Conservation (phyloP, 2,797 vertebrate species). For the Sebastes vulpes region DNA sequence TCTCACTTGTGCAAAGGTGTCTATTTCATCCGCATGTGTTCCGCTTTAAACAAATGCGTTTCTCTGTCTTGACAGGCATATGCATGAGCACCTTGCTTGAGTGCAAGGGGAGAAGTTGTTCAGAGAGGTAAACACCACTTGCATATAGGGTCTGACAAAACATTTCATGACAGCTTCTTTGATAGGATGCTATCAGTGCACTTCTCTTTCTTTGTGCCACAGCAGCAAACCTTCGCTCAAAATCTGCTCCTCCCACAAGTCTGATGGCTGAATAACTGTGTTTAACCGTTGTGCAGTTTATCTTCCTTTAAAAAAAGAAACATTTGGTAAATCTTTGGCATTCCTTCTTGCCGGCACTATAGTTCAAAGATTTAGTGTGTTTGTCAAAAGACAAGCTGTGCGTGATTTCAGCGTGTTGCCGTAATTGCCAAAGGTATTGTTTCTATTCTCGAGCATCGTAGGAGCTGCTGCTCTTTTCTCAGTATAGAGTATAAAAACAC, state of each 20-base stretch:
- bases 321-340: constrained; percentile 1
- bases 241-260: background rate
- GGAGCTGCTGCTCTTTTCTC: constrained; percentile 28
- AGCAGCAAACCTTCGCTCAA: background rate
- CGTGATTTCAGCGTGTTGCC: background rate
- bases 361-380: constrained; percentile 12
- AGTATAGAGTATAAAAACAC: constrained; percentile 6
- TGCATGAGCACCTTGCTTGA: constrained; percentile 3
- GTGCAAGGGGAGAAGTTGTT: background rate
- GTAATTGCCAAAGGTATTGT: constrained; percentile 18
- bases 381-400: constrained; percentile 20
- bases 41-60: background rate
- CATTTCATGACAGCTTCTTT: background rate
- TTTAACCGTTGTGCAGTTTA: background rate
- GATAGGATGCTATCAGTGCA: background rate
- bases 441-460: constrained; percentile 2
- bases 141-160: constrained; percentile 10
- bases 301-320: constrained; percentile 1
- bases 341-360: background rate
- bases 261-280: background rate
- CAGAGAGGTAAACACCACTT: constrained; percentile 3
- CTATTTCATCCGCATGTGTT: background rate
- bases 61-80: background rate
- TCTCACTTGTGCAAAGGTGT: constrained; percentile 18
- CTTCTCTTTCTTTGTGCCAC: background rate